Evolutionary conservation across 2,888 invertebrate genomes (phyloP), one percentile per base, ranked within the genome.

Genomic region (Yponomeuta plumbellus): DNA sequence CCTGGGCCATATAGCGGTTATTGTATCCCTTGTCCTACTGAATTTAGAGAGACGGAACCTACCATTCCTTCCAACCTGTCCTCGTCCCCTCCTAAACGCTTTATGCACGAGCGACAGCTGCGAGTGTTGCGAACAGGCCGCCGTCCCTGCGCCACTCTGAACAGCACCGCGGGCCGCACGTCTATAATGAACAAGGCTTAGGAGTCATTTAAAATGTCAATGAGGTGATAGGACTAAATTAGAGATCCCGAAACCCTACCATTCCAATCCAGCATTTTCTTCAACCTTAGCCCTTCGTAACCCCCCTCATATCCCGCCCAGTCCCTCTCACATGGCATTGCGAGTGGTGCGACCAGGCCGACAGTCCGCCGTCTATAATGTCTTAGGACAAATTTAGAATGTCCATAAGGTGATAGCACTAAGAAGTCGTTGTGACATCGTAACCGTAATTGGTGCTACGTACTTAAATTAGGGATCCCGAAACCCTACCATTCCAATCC

Each of bases 41-140:
- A n/a, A n/a, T n/a, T n/a, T n/a, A n/a, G n/a, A n/a, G n/a, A n/a
- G n/a, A n/a, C n/a, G n/a, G 39, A 39, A 39, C 39, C 10, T 6
- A 59, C 1, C n/a, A 62, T 17, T 17, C 62, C 34, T 34, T 17
- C 34, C 34, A 21, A 8, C 59, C 64, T 52, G 23, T 34, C 21
- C 68, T 68, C 66, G 62, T 68, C 68, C 65, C 21, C 63, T 64
- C 26, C 70, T 84, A 88, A 88, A 87, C 75, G 82, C 77, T 65
- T 84, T 88, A 71, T 85, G 85, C 68, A 80, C 73, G 73, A 77
- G 79, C 72, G 77, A 74, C 61, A 81, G 82, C 73, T 86, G 86
- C 73, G 79, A 79, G 79, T 86, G 86, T 81, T 83, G 84, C 79
- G 85, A 79, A 65, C 72, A 77, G 71, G 74, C 70, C 64, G 76